Conservation (phyloP, 2,888 invertebrate species). For the Eudemis profundana region DNA sequence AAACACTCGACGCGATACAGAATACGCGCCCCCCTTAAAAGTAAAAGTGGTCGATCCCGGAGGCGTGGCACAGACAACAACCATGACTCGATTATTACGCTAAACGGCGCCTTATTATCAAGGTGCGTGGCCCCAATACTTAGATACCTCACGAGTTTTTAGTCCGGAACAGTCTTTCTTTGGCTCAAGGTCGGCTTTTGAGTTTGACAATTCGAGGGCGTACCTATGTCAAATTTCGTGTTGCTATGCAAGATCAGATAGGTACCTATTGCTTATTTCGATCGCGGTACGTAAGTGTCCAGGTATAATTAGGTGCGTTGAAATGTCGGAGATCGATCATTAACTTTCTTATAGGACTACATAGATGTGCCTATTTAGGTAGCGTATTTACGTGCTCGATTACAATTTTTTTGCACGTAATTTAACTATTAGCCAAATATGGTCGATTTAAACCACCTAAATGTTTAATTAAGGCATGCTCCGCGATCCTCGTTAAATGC, state of each 20-base stretch:
- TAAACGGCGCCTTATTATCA: slow-evolving; percentile 57
- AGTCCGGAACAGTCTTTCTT: slow-evolving; percentile 50
- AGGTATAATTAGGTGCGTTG: too few relatives aligned
- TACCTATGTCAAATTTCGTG: background rate
- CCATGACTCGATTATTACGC: slow-evolving; percentile 60
- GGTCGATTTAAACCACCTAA: too few relatives aligned
- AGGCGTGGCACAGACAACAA: slow-evolving; percentile 64
- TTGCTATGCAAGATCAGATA: slow-evolving; percentile 1
- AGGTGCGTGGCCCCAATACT: slow-evolving; percentile 61
- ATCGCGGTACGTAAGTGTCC: too few relatives aligned
- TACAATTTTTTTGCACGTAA: too few relatives aligned
- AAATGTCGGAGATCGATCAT: slow-evolving; percentile 8
- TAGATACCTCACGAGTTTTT: slow-evolving; percentile 54
- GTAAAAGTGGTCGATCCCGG: slow-evolving; percentile 81
- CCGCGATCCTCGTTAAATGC: too few relatives aligned
- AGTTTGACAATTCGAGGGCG: slow-evolving; percentile 29
- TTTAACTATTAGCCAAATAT: too few relatives aligned
- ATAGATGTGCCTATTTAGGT: slow-evolving; percentile 13
- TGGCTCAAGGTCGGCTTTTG: slow-evolving; percentile 61
- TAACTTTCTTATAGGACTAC: background rate
- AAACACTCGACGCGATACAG: slow-evolving; percentile 42
- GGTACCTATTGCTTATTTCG: too few relatives aligned
- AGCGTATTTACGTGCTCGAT: too few relatives aligned
- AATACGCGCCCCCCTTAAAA: slow-evolving; percentile 71
- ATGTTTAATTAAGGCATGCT: too few relatives aligned